Percentiles rank a stretch among this genome's conserved stretches.
Evolutionary conservation across 2,888 invertebrate species (phyloP).

Genomic region (Adineta ricciae): DNA sequence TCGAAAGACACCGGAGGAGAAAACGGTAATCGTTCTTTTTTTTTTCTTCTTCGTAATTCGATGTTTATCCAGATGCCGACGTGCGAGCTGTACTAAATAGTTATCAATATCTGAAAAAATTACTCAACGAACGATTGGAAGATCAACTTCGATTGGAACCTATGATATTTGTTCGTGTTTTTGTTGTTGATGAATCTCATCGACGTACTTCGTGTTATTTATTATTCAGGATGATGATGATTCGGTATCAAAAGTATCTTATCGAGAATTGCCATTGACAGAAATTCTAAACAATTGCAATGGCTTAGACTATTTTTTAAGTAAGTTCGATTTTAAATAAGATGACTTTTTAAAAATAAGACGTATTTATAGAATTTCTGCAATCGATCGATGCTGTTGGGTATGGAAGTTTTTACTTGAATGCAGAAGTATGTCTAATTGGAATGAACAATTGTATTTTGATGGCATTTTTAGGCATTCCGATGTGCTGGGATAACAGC

Average conservation of each 20-base stretch:
- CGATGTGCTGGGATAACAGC: neutral
- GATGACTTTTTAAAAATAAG: neutral
- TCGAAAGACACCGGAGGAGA: conserved; percentile 76
- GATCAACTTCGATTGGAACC: neutral
- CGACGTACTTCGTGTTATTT: neutral
- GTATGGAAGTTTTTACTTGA: conserved; percentile 67
- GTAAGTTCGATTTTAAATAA: neutral
- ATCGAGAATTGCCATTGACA: conserved; percentile 6
- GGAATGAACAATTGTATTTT: neutral
- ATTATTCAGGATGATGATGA: neutral
- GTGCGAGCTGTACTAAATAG: conserved; percentile 18
- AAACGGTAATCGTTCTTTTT: conserved; percentile 53
- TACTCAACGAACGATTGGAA: neutral
- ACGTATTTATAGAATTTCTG: conserved; percentile 65
- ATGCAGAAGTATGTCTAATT: conserved; percentile 55
- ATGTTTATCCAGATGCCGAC: neutral
- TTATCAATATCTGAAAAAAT: neutral
- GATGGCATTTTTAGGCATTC: neutral
- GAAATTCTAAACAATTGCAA: conserved; percentile 19
- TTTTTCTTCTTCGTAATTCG: neutral
- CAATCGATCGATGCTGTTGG: conserved; percentile 61
- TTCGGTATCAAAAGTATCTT: neutral
- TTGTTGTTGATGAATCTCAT: no score
- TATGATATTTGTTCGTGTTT: neutral
- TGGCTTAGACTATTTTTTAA: conserved; percentile 12